Conservation (phyloP, 2,888 invertebrate genomes). For the Heliconius charithonia region DNA sequence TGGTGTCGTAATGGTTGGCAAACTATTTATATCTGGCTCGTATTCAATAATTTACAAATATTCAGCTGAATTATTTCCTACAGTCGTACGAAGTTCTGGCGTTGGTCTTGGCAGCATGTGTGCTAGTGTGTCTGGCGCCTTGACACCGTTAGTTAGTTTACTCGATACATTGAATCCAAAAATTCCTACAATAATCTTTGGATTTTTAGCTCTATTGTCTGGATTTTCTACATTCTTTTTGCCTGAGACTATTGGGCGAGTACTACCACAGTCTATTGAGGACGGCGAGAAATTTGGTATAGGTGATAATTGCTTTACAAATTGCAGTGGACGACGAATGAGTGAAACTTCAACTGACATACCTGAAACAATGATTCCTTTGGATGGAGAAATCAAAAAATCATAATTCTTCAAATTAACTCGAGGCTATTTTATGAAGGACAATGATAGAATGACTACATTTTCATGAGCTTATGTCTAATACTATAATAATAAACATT, state of each 20-base stretch:
- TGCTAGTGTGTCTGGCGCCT: constrained; percentile 91
- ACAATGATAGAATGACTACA: background rate
- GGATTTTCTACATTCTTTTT: constrained; percentile 89
- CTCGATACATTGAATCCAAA: constrained; percentile 91
- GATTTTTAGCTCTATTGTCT: constrained; percentile 88
- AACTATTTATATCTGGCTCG: constrained; percentile 92
- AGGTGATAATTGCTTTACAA: constrained; percentile 91
- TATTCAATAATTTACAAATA: constrained; percentile 94
- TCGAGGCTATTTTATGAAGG: background rate
- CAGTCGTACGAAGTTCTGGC: constrained; percentile 92
- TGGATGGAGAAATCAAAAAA: constrained; percentile 70
- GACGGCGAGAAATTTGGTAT: constrained; percentile 93
- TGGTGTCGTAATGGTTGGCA: constrained; percentile 89
- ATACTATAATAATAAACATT: background rate
- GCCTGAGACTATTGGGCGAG: constrained; percentile 91
- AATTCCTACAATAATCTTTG: constrained; percentile 91
- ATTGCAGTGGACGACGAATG: constrained; percentile 81
- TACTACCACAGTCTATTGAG: constrained; percentile 91
- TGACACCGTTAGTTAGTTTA: constrained; percentile 90
- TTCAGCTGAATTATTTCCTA: constrained; percentile 93
- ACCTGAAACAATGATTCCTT: constrained; percentile 76
- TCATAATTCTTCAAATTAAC: constrained; percentile 47
- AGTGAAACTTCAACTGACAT: constrained; percentile 68
- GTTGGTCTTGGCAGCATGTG: constrained; percentile 93
- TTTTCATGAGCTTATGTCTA: background rate